Evolutionary conservation across 2,797 vertebrate species (phyloP).

Genomic region (Danio jaintianensis): DNA sequence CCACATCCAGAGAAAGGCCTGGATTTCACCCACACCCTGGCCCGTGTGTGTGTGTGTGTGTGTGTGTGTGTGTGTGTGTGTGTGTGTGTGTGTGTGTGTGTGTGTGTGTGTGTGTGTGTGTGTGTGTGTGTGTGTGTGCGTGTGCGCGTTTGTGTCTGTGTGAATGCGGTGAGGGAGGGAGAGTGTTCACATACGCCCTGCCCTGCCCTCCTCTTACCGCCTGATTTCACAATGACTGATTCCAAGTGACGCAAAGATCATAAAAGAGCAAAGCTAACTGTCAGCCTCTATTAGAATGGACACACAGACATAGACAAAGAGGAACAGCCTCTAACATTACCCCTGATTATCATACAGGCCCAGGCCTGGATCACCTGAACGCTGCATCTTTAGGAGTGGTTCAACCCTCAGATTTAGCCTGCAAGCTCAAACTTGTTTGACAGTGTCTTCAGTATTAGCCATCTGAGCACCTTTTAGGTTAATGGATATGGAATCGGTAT

Average conservation of each 20-base stretch:
- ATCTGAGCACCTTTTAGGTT: constrained; percentile 16
- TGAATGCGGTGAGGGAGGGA: constrained; percentile 48
- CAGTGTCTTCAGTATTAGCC: constrained; percentile 23
- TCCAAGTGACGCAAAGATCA: constrained; percentile 92
- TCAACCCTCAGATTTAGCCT: constrained; percentile 34
- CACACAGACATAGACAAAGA: constrained; percentile 89
- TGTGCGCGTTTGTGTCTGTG: constrained; percentile 47
- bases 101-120: constrained; percentile 34
- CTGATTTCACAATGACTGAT: constrained; percentile 92
- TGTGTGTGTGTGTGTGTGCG: constrained; percentile 40
- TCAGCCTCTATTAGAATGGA: constrained; percentile 91
- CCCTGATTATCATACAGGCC: constrained; percentile 89
- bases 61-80: constrained; percentile 42
- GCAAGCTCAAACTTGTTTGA: constrained; percentile 49
- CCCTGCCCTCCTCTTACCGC: constrained; percentile 80
- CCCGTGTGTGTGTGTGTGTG: not conserved
- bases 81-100: constrained; percentile 49
- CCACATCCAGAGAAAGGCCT: constrained; percentile 74
- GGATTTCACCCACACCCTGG: constrained; percentile 50
- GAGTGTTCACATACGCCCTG: constrained; percentile 88
- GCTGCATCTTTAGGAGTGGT: constrained; percentile 30
- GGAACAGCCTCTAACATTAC: constrained; percentile 85
- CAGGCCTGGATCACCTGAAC: constrained; percentile 84
- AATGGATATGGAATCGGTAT: constrained; percentile 14
- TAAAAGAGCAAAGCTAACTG: constrained; percentile 96